Evolutionary conservation across 2,888 invertebrate species (phyloP), one percentile per base, ranked within the genome.

Genomic region (Dicyrtomina minuta): DNA sequence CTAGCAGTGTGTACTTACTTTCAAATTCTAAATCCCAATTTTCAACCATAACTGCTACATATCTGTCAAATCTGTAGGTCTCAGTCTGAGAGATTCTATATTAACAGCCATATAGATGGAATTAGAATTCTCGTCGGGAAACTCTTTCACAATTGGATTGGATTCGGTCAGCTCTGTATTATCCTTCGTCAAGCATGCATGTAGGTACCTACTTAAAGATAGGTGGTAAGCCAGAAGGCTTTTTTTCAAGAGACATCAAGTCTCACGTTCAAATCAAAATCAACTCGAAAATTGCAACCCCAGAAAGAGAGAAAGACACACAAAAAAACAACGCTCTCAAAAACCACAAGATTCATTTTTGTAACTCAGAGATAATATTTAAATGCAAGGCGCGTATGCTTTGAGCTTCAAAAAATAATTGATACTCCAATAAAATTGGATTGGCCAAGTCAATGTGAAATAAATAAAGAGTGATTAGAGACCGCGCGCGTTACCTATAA

Each of bases 271-370:
- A 56, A 2, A 26, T 12, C 27, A 56, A 24, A 26, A 20, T 56
- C 56, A 20, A 24, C 56, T 27, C 27, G 12, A 56, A 56, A 24
- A 13, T 12, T 6, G 13, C 4, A 17, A 51, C 22, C 12, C n/a
- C 20, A 22, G 51, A 17, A 17, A 12, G 4, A 46, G 13, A 46
- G 4, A 46, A 33, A 33, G 8, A 33, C 4, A 33, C 33, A 46
- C 3, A 46, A 33, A 33, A 33, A 33, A 8, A 33, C 33, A 24
- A 55, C 24, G 12, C 22, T 24, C 43, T n/a, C 4, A 62, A 15
- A 49, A 62, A 62, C 62, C 62, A 62, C 62, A 62, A 49, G 46
- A 49, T 62, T 46, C 62, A 27, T 62, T 56, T 22, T 61, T 22
- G n/a, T n/a, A n/a, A 22, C 43, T 59, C n/a, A n/a, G 17, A 55